These are phyloP conservation scores for Nylanderia fulva DNA, from an alignment of 1,140 invertebrate genomes.

Conservation along the genomic window DNA sequence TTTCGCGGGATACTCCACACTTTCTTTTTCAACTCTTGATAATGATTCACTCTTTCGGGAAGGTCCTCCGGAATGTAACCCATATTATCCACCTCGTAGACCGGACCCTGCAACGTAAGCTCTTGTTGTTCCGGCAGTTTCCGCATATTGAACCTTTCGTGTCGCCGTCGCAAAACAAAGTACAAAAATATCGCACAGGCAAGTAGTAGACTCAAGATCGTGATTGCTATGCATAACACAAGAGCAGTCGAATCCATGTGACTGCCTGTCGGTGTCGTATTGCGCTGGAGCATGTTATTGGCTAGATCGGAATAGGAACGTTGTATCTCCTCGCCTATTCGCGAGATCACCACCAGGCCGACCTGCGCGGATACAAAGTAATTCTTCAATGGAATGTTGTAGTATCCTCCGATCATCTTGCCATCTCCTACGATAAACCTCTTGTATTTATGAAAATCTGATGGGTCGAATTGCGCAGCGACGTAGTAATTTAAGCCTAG, in stretches of 20 bases:
- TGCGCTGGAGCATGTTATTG: slow-evolving; percentile 80
- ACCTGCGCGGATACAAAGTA: slow-evolving; percentile 87
- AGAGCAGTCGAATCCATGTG: slow-evolving; percentile 82
- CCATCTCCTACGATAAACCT: slow-evolving; percentile 93
- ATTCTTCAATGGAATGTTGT: slow-evolving; percentile 91
- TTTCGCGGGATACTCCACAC: slow-evolving; percentile 91
- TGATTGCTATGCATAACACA: slow-evolving; percentile 88
- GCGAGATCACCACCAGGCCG: slow-evolving; percentile 91
- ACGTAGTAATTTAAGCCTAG: slow-evolving; percentile 92
- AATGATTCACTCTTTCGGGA: slow-evolving; percentile 89
- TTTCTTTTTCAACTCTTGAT: slow-evolving; percentile 91
- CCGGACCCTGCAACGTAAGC: slow-evolving; percentile 89
- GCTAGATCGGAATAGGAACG: slow-evolving; percentile 88
- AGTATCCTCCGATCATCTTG: slow-evolving; percentile 90
- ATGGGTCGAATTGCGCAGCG: slow-evolving; percentile 90
- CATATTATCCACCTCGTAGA: slow-evolving; percentile 87
- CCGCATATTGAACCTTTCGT: slow-evolving; percentile 84
- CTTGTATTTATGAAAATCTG: slow-evolving; percentile 86
- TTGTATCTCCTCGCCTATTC: slow-evolving; percentile 88
- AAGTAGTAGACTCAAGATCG: slow-evolving; percentile 87
- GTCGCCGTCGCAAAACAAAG: slow-evolving; percentile 87
- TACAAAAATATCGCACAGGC: slow-evolving; percentile 88
- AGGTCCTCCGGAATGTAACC: slow-evolving; percentile 90
- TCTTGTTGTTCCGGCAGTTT: slow-evolving; percentile 88
- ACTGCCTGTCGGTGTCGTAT: background rate